Evolutionary conservation across 2,888 invertebrate genomes (phyloP).

Genomic region (Labia minor): DNA sequence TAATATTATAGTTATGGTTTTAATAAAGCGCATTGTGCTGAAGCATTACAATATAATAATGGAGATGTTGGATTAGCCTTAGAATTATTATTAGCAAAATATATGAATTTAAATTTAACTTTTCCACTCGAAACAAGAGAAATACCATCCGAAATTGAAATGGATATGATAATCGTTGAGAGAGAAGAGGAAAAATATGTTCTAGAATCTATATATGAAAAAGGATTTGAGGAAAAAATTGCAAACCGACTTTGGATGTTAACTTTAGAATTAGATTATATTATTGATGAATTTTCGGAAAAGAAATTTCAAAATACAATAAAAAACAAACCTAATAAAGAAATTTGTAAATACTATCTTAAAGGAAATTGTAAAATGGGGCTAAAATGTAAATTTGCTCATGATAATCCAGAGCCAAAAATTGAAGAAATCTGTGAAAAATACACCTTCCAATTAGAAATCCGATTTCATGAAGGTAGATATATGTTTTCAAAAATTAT

Average conservation of each 20-base stretch:
- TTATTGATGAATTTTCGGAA: constrained; percentile 20
- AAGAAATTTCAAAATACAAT: constrained; percentile 17
- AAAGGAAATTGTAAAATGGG: constrained; percentile 61
- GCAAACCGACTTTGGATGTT: constrained; percentile 58
- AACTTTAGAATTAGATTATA: constrained; percentile 43
- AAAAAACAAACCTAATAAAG: constrained; percentile 18
- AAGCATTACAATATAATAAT: constrained; percentile 56
- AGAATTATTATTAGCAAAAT: constrained; percentile 58
- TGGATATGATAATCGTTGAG: constrained; percentile 48
- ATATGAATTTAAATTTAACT: constrained; percentile 36
- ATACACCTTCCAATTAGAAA: constrained; percentile 53
- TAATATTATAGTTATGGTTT: constrained; percentile 55
- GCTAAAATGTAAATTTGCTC: constrained; percentile 61
- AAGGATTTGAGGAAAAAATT: constrained; percentile 56
- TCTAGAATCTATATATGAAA: constrained; percentile 66
- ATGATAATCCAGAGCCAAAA: constrained; percentile 40
- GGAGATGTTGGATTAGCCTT: constrained; percentile 61
- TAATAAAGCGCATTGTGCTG: constrained; percentile 58
- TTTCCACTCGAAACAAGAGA: constrained; percentile 32
- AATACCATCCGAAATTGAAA: constrained; percentile 33
- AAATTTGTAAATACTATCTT: constrained; percentile 51
- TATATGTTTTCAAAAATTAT: constrained; percentile 19
- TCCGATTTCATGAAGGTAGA: constrained; percentile 55
- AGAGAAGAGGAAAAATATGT: constrained; percentile 61
- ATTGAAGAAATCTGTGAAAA: constrained; percentile 32